A percentile compares a stretch with the other conserved stretches of the same genome.
These are phyloP conservation scores for Danionella cerebrum DNA, from an alignment of 2,113 vertebrate species.

Conservation along the genomic window DNA sequence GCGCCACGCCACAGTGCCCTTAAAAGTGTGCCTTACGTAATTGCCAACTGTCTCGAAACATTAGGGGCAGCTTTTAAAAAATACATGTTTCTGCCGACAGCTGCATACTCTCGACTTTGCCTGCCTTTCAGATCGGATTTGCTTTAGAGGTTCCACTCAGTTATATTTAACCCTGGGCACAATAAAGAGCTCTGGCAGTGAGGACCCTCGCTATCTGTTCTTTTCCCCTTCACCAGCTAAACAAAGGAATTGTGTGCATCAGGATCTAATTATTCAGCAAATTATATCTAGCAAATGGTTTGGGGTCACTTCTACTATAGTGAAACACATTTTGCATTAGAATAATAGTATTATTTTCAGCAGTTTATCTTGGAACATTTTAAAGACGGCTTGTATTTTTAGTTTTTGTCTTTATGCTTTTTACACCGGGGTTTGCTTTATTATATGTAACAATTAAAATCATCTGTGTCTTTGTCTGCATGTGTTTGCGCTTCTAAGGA, in stretches of 20 bases:
- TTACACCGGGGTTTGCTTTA: not conserved
- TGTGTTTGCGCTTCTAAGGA: conserved; percentile 37
- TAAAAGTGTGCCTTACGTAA: conserved; percentile 66
- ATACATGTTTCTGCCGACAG: conserved; percentile 67
- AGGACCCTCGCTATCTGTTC: not conserved
- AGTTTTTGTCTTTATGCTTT: not conserved
- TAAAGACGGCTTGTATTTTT: not conserved
- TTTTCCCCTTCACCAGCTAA: not conserved
- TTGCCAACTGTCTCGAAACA: conserved; percentile 73
- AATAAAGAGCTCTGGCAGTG: conserved; percentile 32
- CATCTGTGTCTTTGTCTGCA: not conserved
- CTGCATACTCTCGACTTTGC: conserved; percentile 69
- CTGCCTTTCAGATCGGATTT: conserved; percentile 71
- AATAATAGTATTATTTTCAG: too few relatives aligned
- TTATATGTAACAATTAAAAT: conserved; percentile 5
- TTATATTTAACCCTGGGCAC: conserved; percentile 61
- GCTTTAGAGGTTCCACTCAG: conserved; percentile 56
- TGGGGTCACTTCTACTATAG: not conserved
- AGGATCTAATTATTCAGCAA: not conserved
- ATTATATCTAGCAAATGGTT: not conserved
- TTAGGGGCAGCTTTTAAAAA: conserved; percentile 70
- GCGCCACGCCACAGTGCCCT: conserved; percentile 60
- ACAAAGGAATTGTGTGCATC: not conserved
- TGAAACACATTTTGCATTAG: not conserved
- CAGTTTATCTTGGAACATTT: conserved; percentile 19